Percentiles rank a stretch among this genome's conserved stretches.
Conservation (phyloP, 2,113 vertebrate species). For the Phrynosoma platyrhinos region DNA sequence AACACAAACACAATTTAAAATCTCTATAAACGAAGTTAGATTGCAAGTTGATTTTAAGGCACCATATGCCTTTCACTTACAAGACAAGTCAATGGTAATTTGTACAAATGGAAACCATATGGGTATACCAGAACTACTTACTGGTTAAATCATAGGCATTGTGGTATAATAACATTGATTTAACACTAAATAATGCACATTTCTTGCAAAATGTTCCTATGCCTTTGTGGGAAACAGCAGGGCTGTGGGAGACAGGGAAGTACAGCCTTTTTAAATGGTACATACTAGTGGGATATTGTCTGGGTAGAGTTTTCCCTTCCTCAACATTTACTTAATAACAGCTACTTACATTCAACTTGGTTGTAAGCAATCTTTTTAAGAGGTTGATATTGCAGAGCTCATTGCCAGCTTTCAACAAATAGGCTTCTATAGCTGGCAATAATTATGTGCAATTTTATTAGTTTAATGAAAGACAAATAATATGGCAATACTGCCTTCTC, state of each 20-base stretch:
- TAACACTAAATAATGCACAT: slow-evolving; percentile 33
- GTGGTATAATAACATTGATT: slow-evolving; percentile 38
- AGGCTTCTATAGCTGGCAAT: slow-evolving; percentile 66
- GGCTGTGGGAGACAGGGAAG: background rate
- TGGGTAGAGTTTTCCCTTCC: slow-evolving; percentile 47
- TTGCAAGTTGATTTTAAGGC: slow-evolving; percentile 54
- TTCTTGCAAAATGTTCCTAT: background rate
- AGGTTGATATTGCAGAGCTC: slow-evolving; percentile 60
- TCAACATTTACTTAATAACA: slow-evolving; percentile 59
- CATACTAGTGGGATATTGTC: slow-evolving; percentile 23
- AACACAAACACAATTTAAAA: slow-evolving; percentile 44
- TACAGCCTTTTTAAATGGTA: background rate
- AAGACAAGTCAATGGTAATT: slow-evolving; percentile 39
- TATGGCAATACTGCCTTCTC: slow-evolving; percentile 68
- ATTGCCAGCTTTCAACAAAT: slow-evolving; percentile 64
- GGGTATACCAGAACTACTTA: slow-evolving; percentile 30
- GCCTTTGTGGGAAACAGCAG: background rate
- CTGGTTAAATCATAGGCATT: slow-evolving; percentile 47
- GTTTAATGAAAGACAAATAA: slow-evolving; percentile 75
- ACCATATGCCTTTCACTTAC: slow-evolving; percentile 41
- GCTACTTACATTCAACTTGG: slow-evolving; percentile 60
- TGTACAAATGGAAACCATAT: slow-evolving; percentile 53
- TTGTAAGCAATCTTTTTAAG: slow-evolving; percentile 55
- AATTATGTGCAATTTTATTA: slow-evolving; percentile 75
- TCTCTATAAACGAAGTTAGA: slow-evolving; percentile 51